Evolutionary conservation across 2,797 vertebrate genomes (phyloP).

Genomic region (Pseudocheirus occidentalis): DNA sequence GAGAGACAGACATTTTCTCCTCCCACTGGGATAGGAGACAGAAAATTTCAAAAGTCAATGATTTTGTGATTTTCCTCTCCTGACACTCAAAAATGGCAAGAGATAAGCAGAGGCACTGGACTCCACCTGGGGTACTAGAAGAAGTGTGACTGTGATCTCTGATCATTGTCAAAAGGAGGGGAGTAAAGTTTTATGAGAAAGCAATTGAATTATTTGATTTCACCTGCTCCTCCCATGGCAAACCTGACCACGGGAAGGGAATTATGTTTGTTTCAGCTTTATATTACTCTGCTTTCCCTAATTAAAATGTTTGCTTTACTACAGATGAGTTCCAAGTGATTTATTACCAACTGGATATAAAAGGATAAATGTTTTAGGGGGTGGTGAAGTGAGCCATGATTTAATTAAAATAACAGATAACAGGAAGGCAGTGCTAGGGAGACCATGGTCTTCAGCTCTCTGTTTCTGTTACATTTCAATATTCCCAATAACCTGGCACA

Average conservation of each 20-base stretch:
- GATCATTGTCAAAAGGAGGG: neutral
- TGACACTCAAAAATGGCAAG: neutral
- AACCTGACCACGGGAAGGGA: neutral
- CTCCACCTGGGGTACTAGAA: neutral
- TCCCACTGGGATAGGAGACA: neutral
- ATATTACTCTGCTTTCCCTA: neutral
- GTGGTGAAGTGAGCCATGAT: neutral
- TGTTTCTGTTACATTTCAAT: neutral
- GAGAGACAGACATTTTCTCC: neutral
- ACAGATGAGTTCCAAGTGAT: neutral
- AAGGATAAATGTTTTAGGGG: constrained; percentile 1
- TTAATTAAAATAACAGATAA: neutral
- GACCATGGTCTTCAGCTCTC: neutral
- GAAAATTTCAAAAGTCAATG: neutral
- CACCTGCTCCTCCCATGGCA: neutral
- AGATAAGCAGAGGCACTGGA: neutral
- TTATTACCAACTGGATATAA: neutral
- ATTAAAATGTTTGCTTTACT: neutral
- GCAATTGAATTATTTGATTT: neutral
- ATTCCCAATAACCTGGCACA: neutral
- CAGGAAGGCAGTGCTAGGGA: neutral
- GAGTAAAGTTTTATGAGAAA: neutral
- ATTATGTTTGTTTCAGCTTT: neutral
- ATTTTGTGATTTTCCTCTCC: neutral
- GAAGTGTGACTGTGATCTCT: neutral